phyloP scores from a whole-genome alignment of 92 coral and sea anemone species.

The Montipora capitata region DNA sequence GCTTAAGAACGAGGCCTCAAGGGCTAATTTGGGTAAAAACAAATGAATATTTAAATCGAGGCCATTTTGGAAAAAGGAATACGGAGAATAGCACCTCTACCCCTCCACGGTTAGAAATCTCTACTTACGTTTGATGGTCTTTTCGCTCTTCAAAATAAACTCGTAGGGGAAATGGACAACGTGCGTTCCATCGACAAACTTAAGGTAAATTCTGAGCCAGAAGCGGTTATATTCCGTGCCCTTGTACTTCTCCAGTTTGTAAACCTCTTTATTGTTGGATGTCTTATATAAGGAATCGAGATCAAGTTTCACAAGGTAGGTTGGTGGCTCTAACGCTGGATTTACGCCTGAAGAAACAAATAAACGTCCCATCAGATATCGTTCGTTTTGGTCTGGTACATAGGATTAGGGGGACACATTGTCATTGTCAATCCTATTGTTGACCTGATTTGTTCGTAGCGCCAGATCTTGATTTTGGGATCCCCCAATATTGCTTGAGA shows the following conservation, averaged over 20 bases:
- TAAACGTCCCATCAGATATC: neutral
- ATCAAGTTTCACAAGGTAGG: constrained; percentile 59
- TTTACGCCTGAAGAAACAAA: neutral
- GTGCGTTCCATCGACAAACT: constrained; percentile 29
- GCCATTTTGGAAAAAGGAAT: too few relatives aligned
- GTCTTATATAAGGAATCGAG: constrained; percentile 80
- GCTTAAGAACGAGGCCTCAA: too few relatives aligned
- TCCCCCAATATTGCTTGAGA: too few relatives aligned
- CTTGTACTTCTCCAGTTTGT: constrained; percentile 70
- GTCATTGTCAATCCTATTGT: too few relatives aligned
- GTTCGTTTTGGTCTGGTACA: neutral
- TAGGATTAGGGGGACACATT: too few relatives aligned
- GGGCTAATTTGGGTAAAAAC: too few relatives aligned
- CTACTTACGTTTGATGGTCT: constrained; percentile 56
- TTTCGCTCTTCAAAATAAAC: constrained; percentile 75
- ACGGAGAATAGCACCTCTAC: too few relatives aligned
- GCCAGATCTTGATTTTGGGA: too few relatives aligned
- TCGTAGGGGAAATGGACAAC: constrained; percentile 72
- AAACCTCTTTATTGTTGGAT: constrained; percentile 70
- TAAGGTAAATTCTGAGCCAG: constrained; percentile 42
- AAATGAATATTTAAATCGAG: too few relatives aligned
- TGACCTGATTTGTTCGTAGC: too few relatives aligned
- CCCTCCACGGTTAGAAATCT: neutral
- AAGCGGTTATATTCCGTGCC: constrained; percentile 75
- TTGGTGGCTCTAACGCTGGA: neutral